Evolutionary conservation across 2,888 invertebrate species (phyloP), one percentile per base, ranked within the genome.

Genomic region (Eupithecia subumbrata): DNA sequence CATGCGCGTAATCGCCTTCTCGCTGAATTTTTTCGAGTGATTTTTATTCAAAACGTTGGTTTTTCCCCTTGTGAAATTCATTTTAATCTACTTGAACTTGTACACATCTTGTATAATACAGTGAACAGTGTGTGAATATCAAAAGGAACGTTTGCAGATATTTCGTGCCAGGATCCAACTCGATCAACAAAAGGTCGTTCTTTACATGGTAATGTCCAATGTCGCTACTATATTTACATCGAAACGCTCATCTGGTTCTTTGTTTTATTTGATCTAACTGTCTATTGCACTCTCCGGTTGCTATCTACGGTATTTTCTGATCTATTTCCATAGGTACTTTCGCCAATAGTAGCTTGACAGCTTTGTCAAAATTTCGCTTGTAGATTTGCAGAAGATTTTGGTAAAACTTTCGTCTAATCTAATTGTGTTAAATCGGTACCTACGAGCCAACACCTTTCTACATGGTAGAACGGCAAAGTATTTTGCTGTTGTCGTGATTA

Each of bases 161-260:
- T 76, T 80, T 85, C 83, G 84, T 84, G 87, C 84, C 84, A 88
- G 87, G 88, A 90, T 43, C 34, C 68, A 91, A 88, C 90, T 87
- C 87, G 86, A 88, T 87, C 90, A 89, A 84, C 84, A 83, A 91
- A 91, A 95, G 93, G 93, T 93, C 92, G 91, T 85, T 87, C 90
- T 86, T 81, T 88, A 90, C 87, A 90, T 90, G 90, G 91, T 90
- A 90, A 90, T 88, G 87, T 85, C 91, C 90, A 90, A 90, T 88
- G 87, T 85, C 85, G 82, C 83, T 82, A 68, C 68, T 84, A 84
- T 79, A 89, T 91, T 89, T 86, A 85, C 85, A 78, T 87, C 80
- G 82, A 84, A 89, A 87, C 87, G 84, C 86, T 83, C 85, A 82
- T 85, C 82, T 83, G 83, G 83, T 86, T 84, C 88, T 86, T 89